Conservation (phyloP, 2,113 vertebrate species). For the Morone chrysops region DNA sequence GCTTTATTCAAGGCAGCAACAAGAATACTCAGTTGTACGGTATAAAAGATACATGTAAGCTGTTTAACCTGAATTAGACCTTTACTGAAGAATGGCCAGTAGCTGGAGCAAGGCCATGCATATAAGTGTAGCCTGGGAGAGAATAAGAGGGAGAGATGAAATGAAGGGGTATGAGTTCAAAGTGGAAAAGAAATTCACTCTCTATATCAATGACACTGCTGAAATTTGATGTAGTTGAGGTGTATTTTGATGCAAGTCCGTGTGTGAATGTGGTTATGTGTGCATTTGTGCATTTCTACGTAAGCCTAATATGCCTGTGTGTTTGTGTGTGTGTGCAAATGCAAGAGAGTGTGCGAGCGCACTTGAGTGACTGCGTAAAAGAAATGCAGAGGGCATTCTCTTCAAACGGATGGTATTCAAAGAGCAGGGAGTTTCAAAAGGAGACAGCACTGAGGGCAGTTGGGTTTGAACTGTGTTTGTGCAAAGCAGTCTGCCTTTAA, state of each 20-base stretch:
- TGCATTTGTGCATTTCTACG: not conserved
- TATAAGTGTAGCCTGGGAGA: conserved; percentile 26
- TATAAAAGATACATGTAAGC: conserved; percentile 36
- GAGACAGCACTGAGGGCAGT: conserved; percentile 80
- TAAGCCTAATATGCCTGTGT: conserved; percentile 3
- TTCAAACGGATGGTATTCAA: conserved; percentile 80
- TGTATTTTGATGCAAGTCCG: not conserved
- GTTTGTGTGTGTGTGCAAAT: conserved; percentile 42
- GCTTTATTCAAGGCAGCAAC: conserved; percentile 30
- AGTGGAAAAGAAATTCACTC: conserved; percentile 22
- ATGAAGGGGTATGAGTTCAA: conserved; percentile 37
- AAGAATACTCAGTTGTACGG: conserved; percentile 6
- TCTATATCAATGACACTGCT: conserved; percentile 3
- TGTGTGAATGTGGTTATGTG: not conserved
- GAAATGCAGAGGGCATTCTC: conserved; percentile 79
- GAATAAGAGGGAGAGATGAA: conserved; percentile 34
- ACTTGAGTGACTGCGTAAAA: conserved; percentile 63
- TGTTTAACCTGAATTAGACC: conserved; percentile 53
- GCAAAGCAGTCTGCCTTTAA: conserved; percentile 62
- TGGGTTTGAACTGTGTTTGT: conserved; percentile 81
- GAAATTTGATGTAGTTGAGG: conserved; percentile 11
- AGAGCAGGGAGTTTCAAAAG: conserved; percentile 80
- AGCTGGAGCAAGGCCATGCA: conserved; percentile 16
- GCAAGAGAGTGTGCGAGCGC: conserved; percentile 30
- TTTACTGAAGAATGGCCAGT: conserved; percentile 40